Evolutionary conservation across 2,797 vertebrate genomes (phyloP).

Genomic region (Squalus acanthias): DNA sequence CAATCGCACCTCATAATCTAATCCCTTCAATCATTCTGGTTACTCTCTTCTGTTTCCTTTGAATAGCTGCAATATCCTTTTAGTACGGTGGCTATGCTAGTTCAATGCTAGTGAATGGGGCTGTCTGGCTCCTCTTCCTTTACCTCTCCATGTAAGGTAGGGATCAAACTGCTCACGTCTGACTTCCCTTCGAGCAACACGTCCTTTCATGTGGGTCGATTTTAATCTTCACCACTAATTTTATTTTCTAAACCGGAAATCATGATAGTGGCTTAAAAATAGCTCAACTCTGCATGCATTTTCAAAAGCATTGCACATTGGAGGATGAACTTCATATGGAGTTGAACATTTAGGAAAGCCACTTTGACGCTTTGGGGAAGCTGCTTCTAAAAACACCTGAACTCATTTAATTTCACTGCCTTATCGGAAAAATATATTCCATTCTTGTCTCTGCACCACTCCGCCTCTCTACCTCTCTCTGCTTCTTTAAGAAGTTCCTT

Average conservation of each 20-base stretch:
- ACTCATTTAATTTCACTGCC: neutral
- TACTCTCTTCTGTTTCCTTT: neutral
- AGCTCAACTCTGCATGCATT: neutral
- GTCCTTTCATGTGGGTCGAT: neutral
- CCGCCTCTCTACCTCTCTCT: neutral
- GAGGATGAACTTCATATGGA: neutral
- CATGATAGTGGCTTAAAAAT: neutral
- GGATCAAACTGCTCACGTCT: neutral
- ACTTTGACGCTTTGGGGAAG: neutral
- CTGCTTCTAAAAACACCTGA: neutral
- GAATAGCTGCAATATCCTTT: neutral
- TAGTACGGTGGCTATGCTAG: neutral
- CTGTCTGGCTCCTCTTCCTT: neutral
- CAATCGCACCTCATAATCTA: too few species aligned
- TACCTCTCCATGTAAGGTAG: neutral
- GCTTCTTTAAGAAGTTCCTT: neutral
- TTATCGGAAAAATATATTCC: neutral
- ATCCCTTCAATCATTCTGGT: neutral
- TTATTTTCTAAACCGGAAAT: conserved; percentile 23
- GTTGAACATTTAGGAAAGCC: neutral
- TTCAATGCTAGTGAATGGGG: neutral
- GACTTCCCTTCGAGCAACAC: neutral
- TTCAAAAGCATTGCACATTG: neutral
- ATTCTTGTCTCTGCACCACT: too few species aligned
- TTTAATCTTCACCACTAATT: conserved; percentile 1